A percentile compares a stretch with the other conserved stretches of the same genome.
Conservation (phyloP, 2,888 invertebrate species). For the Miltochrista miniata region DNA sequence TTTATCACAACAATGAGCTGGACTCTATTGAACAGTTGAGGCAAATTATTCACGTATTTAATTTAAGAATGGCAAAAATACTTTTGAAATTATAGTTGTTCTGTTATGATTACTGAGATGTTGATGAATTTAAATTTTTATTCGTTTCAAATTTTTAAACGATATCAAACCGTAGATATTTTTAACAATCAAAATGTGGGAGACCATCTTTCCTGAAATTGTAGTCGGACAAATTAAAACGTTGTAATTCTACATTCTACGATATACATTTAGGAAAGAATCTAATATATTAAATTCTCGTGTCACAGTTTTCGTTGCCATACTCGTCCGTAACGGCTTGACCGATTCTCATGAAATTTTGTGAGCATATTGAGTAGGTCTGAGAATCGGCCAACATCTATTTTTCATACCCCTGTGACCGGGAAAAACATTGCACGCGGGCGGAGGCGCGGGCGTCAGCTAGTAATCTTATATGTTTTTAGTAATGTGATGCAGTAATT, state of each 20-base stretch:
- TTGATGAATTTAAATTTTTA: not conserved
- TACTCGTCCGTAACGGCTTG: too few relatives aligned
- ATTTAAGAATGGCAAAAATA: not conserved
- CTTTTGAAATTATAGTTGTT: not conserved
- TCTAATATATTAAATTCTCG: slow-evolving; percentile 8
- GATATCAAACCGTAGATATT: not conserved
- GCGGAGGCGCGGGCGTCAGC: too few relatives aligned
- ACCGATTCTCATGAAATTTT: too few relatives aligned
- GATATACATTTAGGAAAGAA: slow-evolving; percentile 9
- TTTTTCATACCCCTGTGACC: too few relatives aligned
- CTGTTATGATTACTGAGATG: not conserved
- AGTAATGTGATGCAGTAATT: slow-evolving; percentile 9
- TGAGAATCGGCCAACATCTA: too few relatives aligned
- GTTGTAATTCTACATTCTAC: slow-evolving; percentile 2
- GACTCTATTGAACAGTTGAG: not conserved
- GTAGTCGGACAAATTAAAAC: not conserved
- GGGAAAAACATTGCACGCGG: too few relatives aligned
- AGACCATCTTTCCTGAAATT: not conserved
- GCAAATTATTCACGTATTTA: not conserved
- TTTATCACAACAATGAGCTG: slow-evolving; percentile 14
- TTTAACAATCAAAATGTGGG: not conserved
- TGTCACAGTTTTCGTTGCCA: too few relatives aligned
- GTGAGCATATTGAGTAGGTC: too few relatives aligned
- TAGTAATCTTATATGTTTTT: too few relatives aligned
- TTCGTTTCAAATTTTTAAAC: too few relatives aligned